Evolutionary conservation across 2,888 invertebrate genomes (phyloP).

Genomic region (Aphrophora alni): DNA sequence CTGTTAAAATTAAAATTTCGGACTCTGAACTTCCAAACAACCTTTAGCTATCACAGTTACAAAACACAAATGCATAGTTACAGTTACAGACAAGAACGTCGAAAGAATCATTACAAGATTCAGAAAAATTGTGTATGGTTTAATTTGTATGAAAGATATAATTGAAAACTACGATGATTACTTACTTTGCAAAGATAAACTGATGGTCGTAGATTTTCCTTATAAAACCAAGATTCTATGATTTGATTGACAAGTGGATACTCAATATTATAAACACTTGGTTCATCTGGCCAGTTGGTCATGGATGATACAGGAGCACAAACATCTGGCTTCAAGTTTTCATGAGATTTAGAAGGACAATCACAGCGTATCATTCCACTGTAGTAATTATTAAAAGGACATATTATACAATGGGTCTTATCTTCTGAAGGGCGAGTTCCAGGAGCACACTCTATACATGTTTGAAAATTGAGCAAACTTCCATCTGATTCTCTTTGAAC

Average conservation of each 20-base stretch:
- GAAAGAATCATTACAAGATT: too few species aligned
- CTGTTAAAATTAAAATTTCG: too few species aligned
- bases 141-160: too few species aligned
- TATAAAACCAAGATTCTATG: conserved; percentile 57
- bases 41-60: too few species aligned
- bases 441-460: conserved; percentile 58
- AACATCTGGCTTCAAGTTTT: conserved; percentile 44
- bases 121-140: neutral
- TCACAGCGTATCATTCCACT: conserved; percentile 52
- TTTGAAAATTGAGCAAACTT: conserved; percentile 53
- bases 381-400: neutral
- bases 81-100: too few species aligned
- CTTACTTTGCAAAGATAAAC: conserved; percentile 59
- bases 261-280: conserved; percentile 55
- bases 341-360: conserved; percentile 55
- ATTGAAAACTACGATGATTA: neutral
- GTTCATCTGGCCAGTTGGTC: conserved; percentile 55
- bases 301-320: conserved; percentile 51
- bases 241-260: conserved; percentile 53
- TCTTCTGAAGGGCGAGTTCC: conserved; percentile 57
- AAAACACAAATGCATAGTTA: too few species aligned
- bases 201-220: conserved; percentile 56
- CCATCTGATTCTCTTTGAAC: conserved; percentile 57
- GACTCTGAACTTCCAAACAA: too few species aligned
- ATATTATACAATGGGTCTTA: conserved; percentile 55